Conservation (phyloP, 2,797 vertebrate species). For the Hippocampus kuda region DNA sequence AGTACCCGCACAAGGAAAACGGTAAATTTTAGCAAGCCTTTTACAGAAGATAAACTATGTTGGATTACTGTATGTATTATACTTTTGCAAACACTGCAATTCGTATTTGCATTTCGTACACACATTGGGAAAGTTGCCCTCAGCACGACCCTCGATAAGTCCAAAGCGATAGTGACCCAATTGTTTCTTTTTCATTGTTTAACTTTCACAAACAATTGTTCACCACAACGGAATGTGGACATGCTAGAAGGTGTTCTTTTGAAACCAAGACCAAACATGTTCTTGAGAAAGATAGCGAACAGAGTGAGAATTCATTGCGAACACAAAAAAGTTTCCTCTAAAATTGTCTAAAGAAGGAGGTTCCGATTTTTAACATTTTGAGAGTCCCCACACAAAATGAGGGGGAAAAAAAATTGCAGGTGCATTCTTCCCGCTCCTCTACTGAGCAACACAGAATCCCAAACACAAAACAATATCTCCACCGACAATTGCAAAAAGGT, state of each 20-base stretch:
- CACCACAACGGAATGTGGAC: constrained; percentile 4
- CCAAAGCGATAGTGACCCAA: background rate
- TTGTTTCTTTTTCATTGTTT: background rate
- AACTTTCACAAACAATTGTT: constrained; percentile 1
- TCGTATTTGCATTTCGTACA: background rate
- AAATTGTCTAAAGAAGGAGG: background rate
- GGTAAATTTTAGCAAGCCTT: constrained; percentile 56
- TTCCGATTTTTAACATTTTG: background rate
- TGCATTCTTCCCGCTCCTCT: too few relatives aligned
- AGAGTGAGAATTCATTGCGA: background rate
- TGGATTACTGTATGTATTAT: background rate
- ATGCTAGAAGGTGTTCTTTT: constrained; percentile 1
- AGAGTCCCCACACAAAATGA: background rate
- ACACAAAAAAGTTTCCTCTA: background rate
- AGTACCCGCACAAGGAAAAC: constrained; percentile 88
- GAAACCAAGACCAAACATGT: background rate
- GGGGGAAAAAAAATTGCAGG: background rate
- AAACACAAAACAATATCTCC: too few relatives aligned
- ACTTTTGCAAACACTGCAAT: too few relatives aligned
- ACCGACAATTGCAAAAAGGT: background rate
- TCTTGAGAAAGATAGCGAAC: background rate
- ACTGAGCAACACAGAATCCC: too few relatives aligned
- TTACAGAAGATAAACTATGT: background rate
- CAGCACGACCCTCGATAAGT: background rate
- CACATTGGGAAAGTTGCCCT: background rate